A percentile compares a stretch with the other conserved stretches of the same genome.
Conservation (phyloP, 2,888 invertebrate genomes). For the Smittia aterrima region DNA sequence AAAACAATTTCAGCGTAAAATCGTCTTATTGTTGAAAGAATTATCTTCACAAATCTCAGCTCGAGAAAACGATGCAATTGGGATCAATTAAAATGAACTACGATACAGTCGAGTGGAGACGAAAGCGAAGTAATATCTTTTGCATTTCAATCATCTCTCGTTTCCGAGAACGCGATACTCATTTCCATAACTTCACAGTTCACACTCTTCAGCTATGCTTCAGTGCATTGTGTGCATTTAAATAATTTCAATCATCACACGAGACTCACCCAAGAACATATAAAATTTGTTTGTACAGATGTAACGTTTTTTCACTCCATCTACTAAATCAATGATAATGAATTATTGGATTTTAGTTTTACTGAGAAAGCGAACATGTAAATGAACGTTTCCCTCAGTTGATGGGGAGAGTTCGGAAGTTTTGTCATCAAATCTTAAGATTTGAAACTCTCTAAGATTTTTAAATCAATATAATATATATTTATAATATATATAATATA, state of each 20-base stretch:
- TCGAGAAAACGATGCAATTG: slow-evolving; percentile 19
- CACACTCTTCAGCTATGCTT: neutral
- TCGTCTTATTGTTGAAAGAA: neutral
- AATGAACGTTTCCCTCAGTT: neutral
- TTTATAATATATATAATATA: too few species aligned
- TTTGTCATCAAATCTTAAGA: too few species aligned
- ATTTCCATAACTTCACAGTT: slow-evolving; percentile 2
- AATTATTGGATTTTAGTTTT: slow-evolving; percentile 14
- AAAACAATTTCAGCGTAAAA: slow-evolving; percentile 20
- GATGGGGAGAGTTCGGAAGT: neutral
- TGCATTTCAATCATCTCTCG: neutral
- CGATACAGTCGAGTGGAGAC: neutral
- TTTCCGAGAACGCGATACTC: neutral
- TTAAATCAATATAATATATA: too few species aligned
- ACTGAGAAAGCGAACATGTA: slow-evolving; percentile 14
- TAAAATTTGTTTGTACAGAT: slow-evolving; percentile 38
- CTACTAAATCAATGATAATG: slow-evolving; percentile 40
- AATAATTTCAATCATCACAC: neutral
- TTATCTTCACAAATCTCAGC: neutral
- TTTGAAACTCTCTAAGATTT: too few species aligned
- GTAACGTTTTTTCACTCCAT: slow-evolving; percentile 38
- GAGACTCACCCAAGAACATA: neutral
- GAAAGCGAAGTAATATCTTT: neutral
- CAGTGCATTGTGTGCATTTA: neutral
- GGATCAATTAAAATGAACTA: slow-evolving; percentile 19